A percentile compares a stretch with the other conserved stretches of the same genome.
Conservation (phyloP, 2,888 invertebrate genomes). For the Pocota personata region DNA sequence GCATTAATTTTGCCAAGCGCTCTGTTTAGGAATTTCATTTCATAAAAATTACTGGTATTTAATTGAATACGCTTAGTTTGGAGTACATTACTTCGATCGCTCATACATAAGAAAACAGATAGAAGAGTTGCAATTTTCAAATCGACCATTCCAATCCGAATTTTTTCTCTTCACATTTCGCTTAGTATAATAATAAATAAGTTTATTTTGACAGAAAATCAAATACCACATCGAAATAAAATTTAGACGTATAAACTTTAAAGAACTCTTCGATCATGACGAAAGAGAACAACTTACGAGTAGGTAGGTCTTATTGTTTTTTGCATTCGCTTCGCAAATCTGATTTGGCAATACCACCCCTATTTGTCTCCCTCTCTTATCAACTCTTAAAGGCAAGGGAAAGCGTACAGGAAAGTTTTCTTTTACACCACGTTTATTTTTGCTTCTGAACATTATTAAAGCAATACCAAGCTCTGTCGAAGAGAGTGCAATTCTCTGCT, state of each 20-base stretch:
- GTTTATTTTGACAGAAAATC: not conserved
- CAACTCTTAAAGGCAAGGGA: not conserved
- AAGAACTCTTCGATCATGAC: slow-evolving; percentile 15
- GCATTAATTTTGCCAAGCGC: no score
- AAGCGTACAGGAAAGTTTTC: not conserved
- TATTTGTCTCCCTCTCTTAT: not conserved
- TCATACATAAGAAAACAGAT: no score
- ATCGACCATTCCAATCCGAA: no score
- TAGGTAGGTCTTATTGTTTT: no score
- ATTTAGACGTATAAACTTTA: not conserved
- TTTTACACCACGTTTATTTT: not conserved
- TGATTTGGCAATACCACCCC: not conserved
- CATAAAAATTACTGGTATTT: no score
- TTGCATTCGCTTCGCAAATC: not conserved
- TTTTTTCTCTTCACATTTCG: not conserved
- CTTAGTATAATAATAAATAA: not conserved
- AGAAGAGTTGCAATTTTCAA: no score
- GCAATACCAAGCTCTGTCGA: not conserved
- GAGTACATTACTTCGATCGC: no score
- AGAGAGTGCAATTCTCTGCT: slow-evolving; percentile 33
- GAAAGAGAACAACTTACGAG: slow-evolving; percentile 1
- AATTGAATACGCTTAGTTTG: no score
- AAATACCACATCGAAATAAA: not conserved
- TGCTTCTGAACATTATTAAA: not conserved
- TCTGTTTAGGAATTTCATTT: no score